Conservation (phyloP, 2,888 invertebrate species). For the Darwinula stevensoni region DNA sequence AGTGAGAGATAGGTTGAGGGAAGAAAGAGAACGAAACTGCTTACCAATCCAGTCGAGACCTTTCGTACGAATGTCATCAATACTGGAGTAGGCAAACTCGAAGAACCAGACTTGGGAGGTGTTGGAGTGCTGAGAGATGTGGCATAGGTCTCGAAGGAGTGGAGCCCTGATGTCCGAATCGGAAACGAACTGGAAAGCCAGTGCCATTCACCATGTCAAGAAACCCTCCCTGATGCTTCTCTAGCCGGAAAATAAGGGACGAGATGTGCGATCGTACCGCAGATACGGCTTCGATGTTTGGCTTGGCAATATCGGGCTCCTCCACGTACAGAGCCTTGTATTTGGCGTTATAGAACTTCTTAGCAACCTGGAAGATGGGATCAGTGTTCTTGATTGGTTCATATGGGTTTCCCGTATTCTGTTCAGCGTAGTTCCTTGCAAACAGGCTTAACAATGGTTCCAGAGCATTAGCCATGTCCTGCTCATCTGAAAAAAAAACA, state of each 20-base stretch:
- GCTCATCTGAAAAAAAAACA: constrained; percentile 10
- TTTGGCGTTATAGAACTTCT: too few species aligned
- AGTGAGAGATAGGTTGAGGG: too few species aligned
- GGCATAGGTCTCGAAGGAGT: constrained; percentile 13
- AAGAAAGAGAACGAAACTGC: too few species aligned
- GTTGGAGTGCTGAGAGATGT: constrained; percentile 12
- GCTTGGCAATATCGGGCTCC: too few species aligned
- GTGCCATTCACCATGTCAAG: too few species aligned
- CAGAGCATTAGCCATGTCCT: constrained; percentile 11
- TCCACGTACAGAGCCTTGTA: too few species aligned
- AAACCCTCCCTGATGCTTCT: too few species aligned
- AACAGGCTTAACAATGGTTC: too few species aligned
- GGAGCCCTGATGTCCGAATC: constrained; percentile 15
- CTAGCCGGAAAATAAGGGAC: constrained; percentile 6
- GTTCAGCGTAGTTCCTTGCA: too few species aligned
- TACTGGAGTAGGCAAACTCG: constrained; percentile 14
- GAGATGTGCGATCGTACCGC: background rate
- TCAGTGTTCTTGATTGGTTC: too few species aligned
- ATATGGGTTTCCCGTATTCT: too few species aligned
- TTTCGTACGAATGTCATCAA: constrained; percentile 14
- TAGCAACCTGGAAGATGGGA: too few species aligned
- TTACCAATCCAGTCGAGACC: constrained; percentile 14
- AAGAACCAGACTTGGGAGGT: constrained; percentile 13
- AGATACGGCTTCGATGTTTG: background rate
- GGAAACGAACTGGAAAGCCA: constrained; percentile 14